phyloP scores from a whole-genome alignment of 2,113 vertebrate genomes.

The Dascyllus trimaculatus region DNA sequence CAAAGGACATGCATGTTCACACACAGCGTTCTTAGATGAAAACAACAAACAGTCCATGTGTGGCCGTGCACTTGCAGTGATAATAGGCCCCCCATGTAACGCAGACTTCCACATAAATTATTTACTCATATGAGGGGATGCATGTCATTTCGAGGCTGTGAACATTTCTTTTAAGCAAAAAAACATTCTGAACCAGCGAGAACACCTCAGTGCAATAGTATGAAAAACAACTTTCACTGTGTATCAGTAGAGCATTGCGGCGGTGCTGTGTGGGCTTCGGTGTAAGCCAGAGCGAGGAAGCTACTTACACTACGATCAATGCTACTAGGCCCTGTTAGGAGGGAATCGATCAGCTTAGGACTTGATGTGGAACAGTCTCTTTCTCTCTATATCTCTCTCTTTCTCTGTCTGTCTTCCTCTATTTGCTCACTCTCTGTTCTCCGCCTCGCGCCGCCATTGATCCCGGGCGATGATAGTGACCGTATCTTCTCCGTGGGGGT shows the following conservation, averaged over 20 bases:
- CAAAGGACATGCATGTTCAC: conserved; percentile 26
- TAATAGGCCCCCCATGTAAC: conserved; percentile 9
- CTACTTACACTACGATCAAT: conserved; percentile 82
- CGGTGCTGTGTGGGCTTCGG: conserved; percentile 59
- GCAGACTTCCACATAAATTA: conserved; percentile 36
- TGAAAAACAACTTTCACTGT: conserved; percentile 29
- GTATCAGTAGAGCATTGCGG: conserved; percentile 48
- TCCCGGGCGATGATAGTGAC: conserved; percentile 48
- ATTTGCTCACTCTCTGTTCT: conserved; percentile 52
- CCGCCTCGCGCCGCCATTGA: conserved; percentile 62
- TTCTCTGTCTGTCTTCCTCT: conserved; percentile 55
- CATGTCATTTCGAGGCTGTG: neutral
- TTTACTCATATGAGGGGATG: conserved; percentile 35
- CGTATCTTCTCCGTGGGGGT: conserved; percentile 49
- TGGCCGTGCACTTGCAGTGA: conserved; percentile 27
- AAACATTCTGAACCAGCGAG: neutral
- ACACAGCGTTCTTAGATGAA: conserved; percentile 26
- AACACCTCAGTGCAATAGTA: neutral
- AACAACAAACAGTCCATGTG: conserved; percentile 32
- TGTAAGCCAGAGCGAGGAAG: conserved; percentile 70
- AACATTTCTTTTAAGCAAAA: conserved; percentile 27
- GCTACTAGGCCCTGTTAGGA: conserved; percentile 76
- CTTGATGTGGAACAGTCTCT: conserved; percentile 73
- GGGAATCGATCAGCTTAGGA: conserved; percentile 79
- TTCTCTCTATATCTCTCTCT: conserved; percentile 63